These are phyloP conservation scores for Dinoponera quadriceps DNA, from an alignment of 1,140 invertebrate genomes.

Conservation along the genomic window DNA sequence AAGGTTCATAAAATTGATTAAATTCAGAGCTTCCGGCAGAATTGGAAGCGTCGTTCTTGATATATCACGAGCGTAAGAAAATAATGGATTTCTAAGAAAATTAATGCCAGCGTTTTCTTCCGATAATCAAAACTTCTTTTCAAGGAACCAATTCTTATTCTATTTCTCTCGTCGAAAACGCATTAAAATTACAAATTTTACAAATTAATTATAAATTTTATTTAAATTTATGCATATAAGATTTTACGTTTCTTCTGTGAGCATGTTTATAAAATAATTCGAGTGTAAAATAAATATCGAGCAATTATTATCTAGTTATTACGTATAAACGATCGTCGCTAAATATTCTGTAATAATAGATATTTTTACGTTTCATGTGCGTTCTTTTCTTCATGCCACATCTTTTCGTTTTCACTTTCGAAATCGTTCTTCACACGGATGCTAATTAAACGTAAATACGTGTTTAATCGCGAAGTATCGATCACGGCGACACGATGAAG, in stretches of 20 bases:
- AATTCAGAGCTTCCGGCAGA: constrained; percentile 16
- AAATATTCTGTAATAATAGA: background rate
- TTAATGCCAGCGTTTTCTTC: background rate
- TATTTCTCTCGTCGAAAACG: background rate
- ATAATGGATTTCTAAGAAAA: constrained; percentile 20
- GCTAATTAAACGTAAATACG: constrained; percentile 4
- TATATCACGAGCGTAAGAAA: constrained; percentile 24
- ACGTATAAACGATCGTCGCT: background rate
- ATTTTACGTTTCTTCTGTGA: too few relatives aligned
- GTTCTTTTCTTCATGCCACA: too few relatives aligned
- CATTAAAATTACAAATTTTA: background rate
- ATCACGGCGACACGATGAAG: background rate
- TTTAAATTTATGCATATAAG: too few relatives aligned
- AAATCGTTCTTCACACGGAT: background rate
- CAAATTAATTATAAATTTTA: too few relatives aligned
- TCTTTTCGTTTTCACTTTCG: background rate
- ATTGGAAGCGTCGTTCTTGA: constrained; percentile 24
- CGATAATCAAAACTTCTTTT: background rate
- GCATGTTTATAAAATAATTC: background rate
- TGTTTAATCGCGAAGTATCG: background rate
- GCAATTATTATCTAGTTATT: background rate
- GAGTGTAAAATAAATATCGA: background rate
- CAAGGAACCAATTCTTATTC: background rate
- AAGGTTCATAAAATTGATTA: constrained; percentile 53
- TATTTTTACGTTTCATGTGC: background rate